Evolutionary conservation across 2,888 invertebrate species (phyloP).

Genomic region (Eutolmus rufibarbis): DNA sequence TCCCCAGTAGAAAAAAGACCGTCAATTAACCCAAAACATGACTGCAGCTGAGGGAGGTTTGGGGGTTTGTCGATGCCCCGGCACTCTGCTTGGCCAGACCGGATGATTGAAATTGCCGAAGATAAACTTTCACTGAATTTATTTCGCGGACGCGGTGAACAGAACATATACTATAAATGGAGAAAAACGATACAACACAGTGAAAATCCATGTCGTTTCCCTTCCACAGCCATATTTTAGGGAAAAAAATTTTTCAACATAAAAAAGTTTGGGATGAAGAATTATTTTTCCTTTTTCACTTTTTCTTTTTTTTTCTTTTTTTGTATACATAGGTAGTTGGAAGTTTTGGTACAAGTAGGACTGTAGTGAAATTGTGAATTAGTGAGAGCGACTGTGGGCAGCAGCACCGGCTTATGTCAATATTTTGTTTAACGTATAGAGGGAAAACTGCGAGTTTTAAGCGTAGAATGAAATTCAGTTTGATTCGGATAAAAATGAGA

Average conservation of each 20-base stretch:
- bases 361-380: conserved; percentile 5
- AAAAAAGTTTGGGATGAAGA: neutral
- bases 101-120: conserved; percentile 11
- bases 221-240: neutral
- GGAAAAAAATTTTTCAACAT: neutral
- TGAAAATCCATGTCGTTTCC: neutral
- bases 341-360: neutral
- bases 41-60: neutral
- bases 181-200: neutral
- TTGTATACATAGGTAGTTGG: neutral
- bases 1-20: neutral
- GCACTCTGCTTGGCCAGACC: neutral
- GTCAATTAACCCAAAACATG: conserved; percentile 1
- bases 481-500: neutral
- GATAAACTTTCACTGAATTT: conserved; percentile 12
- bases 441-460: neutral
- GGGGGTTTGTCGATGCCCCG: neutral
- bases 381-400: neutral
- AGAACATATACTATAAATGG: neutral
- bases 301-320: neutral
- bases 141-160: neutral
- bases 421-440: neutral
- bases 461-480: neutral
- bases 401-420: neutral
- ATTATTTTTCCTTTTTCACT: neutral